Evolutionary conservation across 2,797 vertebrate species (phyloP).

Genomic region (Cuniculus paca): DNA sequence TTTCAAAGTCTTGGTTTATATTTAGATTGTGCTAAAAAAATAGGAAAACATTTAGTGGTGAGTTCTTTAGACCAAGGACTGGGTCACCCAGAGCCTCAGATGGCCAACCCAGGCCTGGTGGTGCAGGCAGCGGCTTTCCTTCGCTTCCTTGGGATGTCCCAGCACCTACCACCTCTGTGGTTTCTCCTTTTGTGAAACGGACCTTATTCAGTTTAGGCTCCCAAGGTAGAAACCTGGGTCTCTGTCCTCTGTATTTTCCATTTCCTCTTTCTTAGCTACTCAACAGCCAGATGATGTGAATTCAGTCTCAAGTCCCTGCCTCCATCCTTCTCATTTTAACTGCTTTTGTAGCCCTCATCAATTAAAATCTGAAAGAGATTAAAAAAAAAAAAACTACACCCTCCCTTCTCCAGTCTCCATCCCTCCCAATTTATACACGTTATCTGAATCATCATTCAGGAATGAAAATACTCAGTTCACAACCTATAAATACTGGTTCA

Average conservation of each 20-base stretch:
- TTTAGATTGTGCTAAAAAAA: background rate
- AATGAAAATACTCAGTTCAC: background rate
- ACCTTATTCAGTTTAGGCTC: background rate
- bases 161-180: no score
- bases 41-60: background rate
- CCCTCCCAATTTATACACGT: background rate
- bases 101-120: fast-evolving
- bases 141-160: background rate
- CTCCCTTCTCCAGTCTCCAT: background rate
- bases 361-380: background rate
- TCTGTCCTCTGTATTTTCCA: background rate
- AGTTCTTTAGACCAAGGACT: background rate
- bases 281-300: background rate
- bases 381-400: background rate
- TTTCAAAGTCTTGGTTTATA: constrained; percentile 7
- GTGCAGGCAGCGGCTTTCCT: fast-evolving
- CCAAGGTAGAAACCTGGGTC: background rate
- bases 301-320: no score
- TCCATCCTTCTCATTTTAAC: background rate
- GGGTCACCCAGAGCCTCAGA: no score
- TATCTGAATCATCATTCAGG: background rate
- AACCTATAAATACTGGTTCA: background rate
- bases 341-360: background rate
- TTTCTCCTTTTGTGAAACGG: background rate
- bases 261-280: background rate